These are phyloP conservation scores for Balaeniceps rex DNA, from an alignment of 2,113 vertebrate species.

Conservation along the genomic window DNA sequence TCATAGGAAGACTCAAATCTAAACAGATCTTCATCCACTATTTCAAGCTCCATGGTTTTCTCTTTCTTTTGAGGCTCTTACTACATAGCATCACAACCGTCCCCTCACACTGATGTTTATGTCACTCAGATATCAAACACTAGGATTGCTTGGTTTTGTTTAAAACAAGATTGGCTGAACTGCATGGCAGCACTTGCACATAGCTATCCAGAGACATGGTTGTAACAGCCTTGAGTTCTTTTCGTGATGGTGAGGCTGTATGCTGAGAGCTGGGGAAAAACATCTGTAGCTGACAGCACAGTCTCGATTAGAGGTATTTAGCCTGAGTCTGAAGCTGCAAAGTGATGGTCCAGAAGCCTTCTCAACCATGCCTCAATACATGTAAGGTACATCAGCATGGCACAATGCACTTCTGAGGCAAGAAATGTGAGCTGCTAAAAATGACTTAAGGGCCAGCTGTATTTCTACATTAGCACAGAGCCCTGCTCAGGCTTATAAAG, in stretches of 20 bases:
- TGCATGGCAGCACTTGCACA: background rate
- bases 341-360: background rate
- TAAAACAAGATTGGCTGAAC: background rate
- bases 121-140: background rate
- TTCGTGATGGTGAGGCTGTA: background rate
- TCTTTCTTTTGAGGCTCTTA: background rate
- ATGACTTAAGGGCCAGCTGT: background rate
- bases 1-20: background rate
- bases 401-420: background rate
- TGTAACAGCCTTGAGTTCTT: background rate
- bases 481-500: background rate
- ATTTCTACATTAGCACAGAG: background rate
- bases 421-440: background rate
- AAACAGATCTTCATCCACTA: background rate
- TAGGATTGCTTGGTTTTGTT: background rate
- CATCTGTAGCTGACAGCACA: background rate
- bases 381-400: background rate
- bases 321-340: background rate
- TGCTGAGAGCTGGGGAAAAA: background rate
- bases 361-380: background rate
- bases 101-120: background rate
- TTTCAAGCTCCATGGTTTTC: background rate
- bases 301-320: background rate
- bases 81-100: background rate
- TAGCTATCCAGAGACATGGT: background rate